phyloP scores from a whole-genome alignment of 2,888 invertebrate species.

The Xestoiulus laeticollis region DNA sequence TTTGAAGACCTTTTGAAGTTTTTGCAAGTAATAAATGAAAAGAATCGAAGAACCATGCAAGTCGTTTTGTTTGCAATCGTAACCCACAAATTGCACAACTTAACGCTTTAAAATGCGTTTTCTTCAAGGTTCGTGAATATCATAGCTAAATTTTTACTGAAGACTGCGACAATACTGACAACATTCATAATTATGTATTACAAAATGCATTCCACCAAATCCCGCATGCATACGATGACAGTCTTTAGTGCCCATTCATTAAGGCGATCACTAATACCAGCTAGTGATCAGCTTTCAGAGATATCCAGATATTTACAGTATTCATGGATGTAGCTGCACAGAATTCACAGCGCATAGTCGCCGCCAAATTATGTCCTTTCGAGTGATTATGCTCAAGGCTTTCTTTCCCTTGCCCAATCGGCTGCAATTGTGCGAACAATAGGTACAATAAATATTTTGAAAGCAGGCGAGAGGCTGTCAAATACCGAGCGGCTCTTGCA shows the following conservation, averaged over 20 bases:
- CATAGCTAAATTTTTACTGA: background rate
- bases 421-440: background rate
- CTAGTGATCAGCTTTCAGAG: background rate
- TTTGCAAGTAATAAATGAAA: no score
- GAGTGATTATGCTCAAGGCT: slow-evolving; percentile 21
- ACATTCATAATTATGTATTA: slow-evolving; percentile 35
- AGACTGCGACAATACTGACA: background rate
- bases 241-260: background rate
- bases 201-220: background rate
- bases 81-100: background rate
- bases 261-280: slow-evolving; percentile 10
- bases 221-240: background rate
- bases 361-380: slow-evolving; percentile 31
- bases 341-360: background rate
- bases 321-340: background rate
- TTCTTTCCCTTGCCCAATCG: background rate
- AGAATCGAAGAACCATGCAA: no score
- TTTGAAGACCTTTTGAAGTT: no score
- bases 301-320: slow-evolving; percentile 16
- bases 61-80: background rate
- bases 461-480: slow-evolving; percentile 18
- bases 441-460: slow-evolving; percentile 42
- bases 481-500: background rate
- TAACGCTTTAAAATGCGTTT: background rate
- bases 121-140: background rate